These are phyloP conservation scores for Lepidocyrtoides sp. DNA, from an alignment of 2,888 invertebrate species.

Conservation along the genomic window DNA sequence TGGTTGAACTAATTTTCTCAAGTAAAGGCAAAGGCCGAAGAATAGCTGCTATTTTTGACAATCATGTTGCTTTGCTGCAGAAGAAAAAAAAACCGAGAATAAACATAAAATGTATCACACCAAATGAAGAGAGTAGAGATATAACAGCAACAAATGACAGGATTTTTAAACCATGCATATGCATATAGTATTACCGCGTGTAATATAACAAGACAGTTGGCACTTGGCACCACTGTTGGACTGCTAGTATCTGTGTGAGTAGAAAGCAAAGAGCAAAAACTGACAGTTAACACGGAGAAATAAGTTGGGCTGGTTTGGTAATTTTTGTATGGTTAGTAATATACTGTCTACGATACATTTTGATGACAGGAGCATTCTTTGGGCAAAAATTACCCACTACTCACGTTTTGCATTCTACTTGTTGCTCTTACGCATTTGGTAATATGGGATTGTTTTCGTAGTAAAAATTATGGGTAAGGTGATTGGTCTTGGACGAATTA, in stretches of 20 bases:
- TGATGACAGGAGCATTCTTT: background rate
- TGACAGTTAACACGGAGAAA: background rate
- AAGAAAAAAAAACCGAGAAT: constrained; percentile 10
- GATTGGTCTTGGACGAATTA: constrained; percentile 61
- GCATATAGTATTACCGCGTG: background rate
- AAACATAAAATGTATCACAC: background rate
- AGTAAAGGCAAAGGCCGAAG: constrained; percentile 65
- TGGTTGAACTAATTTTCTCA: constrained; percentile 74
- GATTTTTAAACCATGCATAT: background rate
- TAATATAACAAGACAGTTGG: no score
- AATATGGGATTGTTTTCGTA: background rate
- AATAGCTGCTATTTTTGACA: background rate
- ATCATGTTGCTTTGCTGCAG: background rate
- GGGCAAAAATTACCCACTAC: background rate
- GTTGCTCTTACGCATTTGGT: constrained; percentile 5
- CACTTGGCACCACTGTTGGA: no score
- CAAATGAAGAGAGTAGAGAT: background rate
- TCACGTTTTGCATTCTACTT: background rate
- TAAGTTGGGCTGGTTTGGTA: background rate
- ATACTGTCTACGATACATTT: background rate
- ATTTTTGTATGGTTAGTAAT: background rate
- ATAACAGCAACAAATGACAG: constrained; percentile 65
- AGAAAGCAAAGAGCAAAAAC: constrained; percentile 24
- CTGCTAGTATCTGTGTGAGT: background rate
- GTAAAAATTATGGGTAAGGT: background rate